Conservation (phyloP, 1,140 invertebrate genomes). For the Euglossa dilemma region DNA sequence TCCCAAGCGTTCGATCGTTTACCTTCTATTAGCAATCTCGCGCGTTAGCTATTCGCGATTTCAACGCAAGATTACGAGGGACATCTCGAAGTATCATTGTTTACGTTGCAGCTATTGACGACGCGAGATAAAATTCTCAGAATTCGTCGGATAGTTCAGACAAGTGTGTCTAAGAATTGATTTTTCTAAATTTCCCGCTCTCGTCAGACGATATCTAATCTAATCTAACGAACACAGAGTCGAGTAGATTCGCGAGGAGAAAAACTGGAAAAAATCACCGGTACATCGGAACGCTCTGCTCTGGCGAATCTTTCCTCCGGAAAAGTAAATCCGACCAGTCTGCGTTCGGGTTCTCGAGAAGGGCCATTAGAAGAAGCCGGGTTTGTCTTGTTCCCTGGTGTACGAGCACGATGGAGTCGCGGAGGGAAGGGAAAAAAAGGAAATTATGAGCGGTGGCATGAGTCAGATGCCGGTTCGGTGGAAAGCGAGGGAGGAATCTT, state of each 20-base stretch:
- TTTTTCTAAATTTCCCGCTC: background rate
- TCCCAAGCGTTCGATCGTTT: background rate
- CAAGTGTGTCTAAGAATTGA: background rate
- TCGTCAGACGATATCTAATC: background rate
- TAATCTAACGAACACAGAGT: background rate
- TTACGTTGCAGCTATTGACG: too few relatives aligned
- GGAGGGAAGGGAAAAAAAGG: background rate
- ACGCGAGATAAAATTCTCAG: too few relatives aligned
- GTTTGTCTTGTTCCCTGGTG: background rate
- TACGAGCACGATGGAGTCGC: background rate
- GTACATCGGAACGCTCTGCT: background rate
- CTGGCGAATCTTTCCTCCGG: background rate
- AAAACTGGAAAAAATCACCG: background rate
- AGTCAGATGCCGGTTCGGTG: constrained; percentile 35
- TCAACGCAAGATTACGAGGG: too few relatives aligned
- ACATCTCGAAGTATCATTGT: too few relatives aligned
- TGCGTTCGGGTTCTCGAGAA: background rate
- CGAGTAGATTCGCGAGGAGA: background rate
- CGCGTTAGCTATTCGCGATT: too few relatives aligned
- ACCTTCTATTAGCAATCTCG: background rate
- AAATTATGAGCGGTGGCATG: constrained; percentile 32
- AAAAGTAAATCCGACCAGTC: background rate
- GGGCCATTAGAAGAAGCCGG: background rate
- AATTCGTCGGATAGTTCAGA: background rate
- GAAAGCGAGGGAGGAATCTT: constrained; percentile 17